phyloP scores from a whole-genome alignment of 2,888 invertebrate species.

The Anthophora plumipes region DNA sequence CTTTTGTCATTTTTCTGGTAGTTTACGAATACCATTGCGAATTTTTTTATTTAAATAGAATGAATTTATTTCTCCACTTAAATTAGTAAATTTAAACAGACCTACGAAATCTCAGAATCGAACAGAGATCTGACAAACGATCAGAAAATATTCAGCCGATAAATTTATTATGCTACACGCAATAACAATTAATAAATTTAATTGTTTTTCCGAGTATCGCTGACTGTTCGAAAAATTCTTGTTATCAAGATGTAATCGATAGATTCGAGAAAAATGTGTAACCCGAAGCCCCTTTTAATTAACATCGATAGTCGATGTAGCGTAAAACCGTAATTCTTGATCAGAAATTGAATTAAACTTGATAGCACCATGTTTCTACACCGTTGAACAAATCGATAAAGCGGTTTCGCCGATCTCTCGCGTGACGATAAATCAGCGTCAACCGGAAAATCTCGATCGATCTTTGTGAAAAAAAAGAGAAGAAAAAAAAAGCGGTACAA shows the following conservation, averaged over 20 bases:
- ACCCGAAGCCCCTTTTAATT: neutral
- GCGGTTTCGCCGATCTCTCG: conserved; percentile 23
- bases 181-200: no score
- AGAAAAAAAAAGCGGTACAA: neutral
- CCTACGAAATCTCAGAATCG: no score
- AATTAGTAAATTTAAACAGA: no score
- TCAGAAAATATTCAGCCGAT: no score
- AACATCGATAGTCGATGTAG: neutral
- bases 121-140: no score
- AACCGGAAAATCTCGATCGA: neutral
- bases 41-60: no score
- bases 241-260: neutral
- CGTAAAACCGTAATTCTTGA: neutral
- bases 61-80: no score
- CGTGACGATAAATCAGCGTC: conserved; percentile 38
- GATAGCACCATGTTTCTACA: neutral
- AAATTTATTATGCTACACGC: no score
- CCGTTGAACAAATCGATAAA: conserved; percentile 33
- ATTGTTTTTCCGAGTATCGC: no score
- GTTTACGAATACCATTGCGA: no score
- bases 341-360: conserved; percentile 11
- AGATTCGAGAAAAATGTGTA: neutral
- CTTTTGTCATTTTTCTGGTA: no score
- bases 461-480: neutral
- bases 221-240: neutral